phyloP scores from a whole-genome alignment of 2,797 vertebrate species.

The Dallia pectoralis region DNA sequence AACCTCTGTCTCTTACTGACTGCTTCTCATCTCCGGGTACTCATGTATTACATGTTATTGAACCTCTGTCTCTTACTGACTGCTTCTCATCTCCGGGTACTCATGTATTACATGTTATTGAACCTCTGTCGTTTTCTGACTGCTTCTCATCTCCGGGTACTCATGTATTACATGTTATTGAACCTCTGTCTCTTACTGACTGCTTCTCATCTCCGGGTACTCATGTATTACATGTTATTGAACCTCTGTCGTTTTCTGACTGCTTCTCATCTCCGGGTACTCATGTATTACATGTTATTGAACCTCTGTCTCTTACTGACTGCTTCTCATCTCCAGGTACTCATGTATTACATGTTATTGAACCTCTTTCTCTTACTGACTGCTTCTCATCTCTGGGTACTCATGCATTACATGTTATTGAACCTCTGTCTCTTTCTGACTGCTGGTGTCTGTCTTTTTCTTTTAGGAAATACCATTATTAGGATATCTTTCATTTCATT shows the following conservation, averaged over 20 bases:
- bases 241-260: constrained; percentile 68
- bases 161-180: not conserved
- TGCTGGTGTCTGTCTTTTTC: not conserved
- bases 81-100: constrained; percentile 90
- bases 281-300: not conserved
- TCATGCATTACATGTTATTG: not conserved
- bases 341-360: not conserved
- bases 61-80: constrained; percentile 60
- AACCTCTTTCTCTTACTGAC: constrained; percentile 60
- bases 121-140: constrained; percentile 68
- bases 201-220: constrained; percentile 90
- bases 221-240: not conserved
- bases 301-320: constrained; percentile 60
- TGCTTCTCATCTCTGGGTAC: constrained; percentile 90
- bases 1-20: constrained; percentile 60
- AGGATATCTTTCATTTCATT: not conserved
- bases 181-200: constrained; percentile 60
- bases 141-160: constrained; percentile 90
- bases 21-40: constrained; percentile 90
- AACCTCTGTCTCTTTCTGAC: not conserved
- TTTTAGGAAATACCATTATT: not conserved
- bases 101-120: not conserved
- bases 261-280: constrained; percentile 90
- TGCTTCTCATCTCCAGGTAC: constrained; percentile 90
- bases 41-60: not conserved